A percentile compares a stretch with the other conserved stretches of the same genome.
These are phyloP conservation scores for Talpa occidentalis DNA, from an alignment of 2,113 vertebrate genomes.

Conservation along the genomic window DNA sequence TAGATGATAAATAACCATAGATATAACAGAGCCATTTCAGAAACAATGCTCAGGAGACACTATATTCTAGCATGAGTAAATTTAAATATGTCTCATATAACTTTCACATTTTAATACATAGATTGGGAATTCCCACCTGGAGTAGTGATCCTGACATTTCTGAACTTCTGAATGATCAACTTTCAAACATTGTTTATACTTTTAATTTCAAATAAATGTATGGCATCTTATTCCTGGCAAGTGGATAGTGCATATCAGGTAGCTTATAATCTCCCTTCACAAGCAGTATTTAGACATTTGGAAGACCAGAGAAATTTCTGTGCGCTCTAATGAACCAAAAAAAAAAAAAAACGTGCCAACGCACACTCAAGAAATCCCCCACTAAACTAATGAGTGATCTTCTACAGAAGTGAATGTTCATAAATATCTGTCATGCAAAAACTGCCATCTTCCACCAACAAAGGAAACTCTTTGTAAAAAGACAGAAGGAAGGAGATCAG, in stretches of 20 bases:
- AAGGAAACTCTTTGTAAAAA: neutral
- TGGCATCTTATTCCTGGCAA: neutral
- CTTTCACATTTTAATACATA: neutral
- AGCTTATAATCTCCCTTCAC: neutral
- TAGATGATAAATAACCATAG: neutral
- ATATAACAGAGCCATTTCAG: neutral
- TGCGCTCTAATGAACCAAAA: neutral
- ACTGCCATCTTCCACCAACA: neutral
- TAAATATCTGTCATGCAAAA: neutral
- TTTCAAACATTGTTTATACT: neutral
- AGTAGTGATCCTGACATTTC: neutral
- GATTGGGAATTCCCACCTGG: neutral
- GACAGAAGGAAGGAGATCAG: neutral
- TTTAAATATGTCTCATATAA: neutral
- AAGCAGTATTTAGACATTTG: neutral
- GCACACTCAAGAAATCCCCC: accelerated
- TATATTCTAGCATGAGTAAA: neutral
- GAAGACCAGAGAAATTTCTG: neutral
- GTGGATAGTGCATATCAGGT: neutral
- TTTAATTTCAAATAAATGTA: neutral
- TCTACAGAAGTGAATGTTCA: neutral
- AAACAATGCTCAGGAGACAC: neutral
- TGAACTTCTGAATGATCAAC: neutral
- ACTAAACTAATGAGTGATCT: neutral
- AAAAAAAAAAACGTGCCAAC: neutral